phyloP scores from a whole-genome alignment of 2,113 vertebrate species.

The Heterocephalus glaber region DNA sequence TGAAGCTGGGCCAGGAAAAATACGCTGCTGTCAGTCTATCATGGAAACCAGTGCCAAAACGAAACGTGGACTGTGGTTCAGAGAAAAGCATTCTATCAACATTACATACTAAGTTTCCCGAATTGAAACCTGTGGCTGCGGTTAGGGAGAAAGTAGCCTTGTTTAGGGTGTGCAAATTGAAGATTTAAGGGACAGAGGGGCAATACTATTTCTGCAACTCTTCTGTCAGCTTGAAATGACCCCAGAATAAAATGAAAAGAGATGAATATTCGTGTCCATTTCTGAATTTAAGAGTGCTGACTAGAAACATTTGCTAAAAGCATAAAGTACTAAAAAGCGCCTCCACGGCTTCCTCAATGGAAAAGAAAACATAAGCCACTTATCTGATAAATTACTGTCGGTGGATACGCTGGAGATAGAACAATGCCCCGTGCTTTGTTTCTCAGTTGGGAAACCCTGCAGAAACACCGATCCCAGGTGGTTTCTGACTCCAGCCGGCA shows the following conservation, averaged over 20 bases:
- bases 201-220: background rate
- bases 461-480: background rate
- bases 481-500: background rate
- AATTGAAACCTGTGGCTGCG: background rate
- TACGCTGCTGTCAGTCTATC: accelerated
- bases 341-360: background rate
- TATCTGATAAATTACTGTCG: background rate
- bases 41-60: background rate
- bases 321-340: background rate
- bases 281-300: background rate
- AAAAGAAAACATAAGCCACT: background rate
- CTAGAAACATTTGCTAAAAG: background rate
- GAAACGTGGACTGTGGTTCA: background rate
- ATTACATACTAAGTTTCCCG: background rate
- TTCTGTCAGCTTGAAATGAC: background rate
- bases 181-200: background rate
- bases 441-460: background rate
- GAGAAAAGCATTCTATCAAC: background rate
- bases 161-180: background rate
- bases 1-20: background rate
- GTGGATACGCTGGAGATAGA: background rate
- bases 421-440: background rate
- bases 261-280: background rate
- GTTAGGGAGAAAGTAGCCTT: background rate
- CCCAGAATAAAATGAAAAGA: background rate